Conservation (phyloP, 2,113 vertebrate species). For the Sturnira hondurensis region DNA sequence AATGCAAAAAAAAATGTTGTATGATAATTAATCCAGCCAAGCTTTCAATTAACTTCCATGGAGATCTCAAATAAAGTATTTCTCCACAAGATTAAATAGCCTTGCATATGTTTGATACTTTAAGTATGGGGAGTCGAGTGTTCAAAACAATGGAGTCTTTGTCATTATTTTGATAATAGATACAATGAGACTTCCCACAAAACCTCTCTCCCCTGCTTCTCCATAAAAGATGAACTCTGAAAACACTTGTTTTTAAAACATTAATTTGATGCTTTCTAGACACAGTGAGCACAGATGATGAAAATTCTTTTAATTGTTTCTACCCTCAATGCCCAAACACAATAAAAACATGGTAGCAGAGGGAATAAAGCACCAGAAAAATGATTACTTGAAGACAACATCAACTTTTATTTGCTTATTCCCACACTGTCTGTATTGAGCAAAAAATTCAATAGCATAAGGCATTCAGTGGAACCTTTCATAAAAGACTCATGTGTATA, state of each 20-base stretch:
- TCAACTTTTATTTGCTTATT: conserved; percentile 64
- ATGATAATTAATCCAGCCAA: conserved; percentile 31
- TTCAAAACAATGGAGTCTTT: background rate
- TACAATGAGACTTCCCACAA: background rate
- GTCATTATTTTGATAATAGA: background rate
- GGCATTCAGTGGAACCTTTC: conserved; percentile 9
- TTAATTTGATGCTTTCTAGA: conserved; percentile 59
- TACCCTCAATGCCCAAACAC: conserved; percentile 51
- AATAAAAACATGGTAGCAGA: conserved; percentile 47
- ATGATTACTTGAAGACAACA: conserved; percentile 42
- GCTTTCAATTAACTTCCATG: conserved; percentile 35
- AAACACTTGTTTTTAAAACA: background rate
- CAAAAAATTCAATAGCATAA: conserved; percentile 20
- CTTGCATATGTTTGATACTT: conserved; percentile 18
- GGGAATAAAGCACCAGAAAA: conserved; percentile 50
- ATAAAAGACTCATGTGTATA: background rate
- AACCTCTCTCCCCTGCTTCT: background rate
- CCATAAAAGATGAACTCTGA: background rate
- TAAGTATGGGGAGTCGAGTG: background rate
- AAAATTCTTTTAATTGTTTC: conserved; percentile 67
- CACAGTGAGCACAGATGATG: conserved; percentile 18
- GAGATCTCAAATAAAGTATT: conserved; percentile 44
- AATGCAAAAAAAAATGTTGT: background rate
- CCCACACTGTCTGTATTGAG: conserved; percentile 34
- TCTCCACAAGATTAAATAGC: background rate